Evolutionary conservation across 1,140 invertebrate species (phyloP).

Genomic region (Drosophila obscura): DNA sequence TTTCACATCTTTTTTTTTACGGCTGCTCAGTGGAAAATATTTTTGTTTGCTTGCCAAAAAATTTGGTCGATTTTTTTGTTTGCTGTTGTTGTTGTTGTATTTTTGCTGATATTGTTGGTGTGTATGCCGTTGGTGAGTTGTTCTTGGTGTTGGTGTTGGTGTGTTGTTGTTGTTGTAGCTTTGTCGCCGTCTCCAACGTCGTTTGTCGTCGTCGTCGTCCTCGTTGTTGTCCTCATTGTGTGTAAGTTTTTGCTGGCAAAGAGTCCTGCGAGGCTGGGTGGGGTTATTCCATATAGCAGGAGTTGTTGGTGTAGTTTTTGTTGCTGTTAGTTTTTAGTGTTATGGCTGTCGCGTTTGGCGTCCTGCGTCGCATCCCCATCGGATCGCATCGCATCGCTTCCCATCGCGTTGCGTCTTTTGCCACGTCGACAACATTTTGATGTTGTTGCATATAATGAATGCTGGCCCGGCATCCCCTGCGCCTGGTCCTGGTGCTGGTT

Average conservation of each 20-base stretch:
- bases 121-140: not conserved
- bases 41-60: slow-evolving; percentile 67
- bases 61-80: slow-evolving; percentile 53
- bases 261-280: slow-evolving; percentile 43
- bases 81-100: slow-evolving; percentile 10
- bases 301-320: slow-evolving; percentile 24
- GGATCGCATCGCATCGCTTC: slow-evolving; percentile 43
- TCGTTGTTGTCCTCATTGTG: not conserved
- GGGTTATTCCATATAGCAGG: slow-evolving; percentile 7
- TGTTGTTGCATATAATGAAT: slow-evolving; percentile 80
- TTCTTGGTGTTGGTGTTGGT: slow-evolving; percentile 15
- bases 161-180: slow-evolving; percentile 11
- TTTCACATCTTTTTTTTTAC: slow-evolving; percentile 45
- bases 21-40: slow-evolving; percentile 61
- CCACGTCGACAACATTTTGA: slow-evolving; percentile 75
- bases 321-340: slow-evolving; percentile 70
- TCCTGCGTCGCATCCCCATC: slow-evolving; percentile 45
- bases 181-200: not conserved
- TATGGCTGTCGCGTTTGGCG: slow-evolving; percentile 60
- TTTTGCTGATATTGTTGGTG: not conserved
- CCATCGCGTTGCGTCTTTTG: slow-evolving; percentile 59
- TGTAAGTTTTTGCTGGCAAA: slow-evolving; percentile 36
- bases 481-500: too few species aligned
- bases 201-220: slow-evolving; percentile 19
- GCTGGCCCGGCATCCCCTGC: slow-evolving; percentile 16